These are phyloP conservation scores for Liolophura sinensis DNA, from an alignment of 1,140 invertebrate species.

Conservation along the genomic window DNA sequence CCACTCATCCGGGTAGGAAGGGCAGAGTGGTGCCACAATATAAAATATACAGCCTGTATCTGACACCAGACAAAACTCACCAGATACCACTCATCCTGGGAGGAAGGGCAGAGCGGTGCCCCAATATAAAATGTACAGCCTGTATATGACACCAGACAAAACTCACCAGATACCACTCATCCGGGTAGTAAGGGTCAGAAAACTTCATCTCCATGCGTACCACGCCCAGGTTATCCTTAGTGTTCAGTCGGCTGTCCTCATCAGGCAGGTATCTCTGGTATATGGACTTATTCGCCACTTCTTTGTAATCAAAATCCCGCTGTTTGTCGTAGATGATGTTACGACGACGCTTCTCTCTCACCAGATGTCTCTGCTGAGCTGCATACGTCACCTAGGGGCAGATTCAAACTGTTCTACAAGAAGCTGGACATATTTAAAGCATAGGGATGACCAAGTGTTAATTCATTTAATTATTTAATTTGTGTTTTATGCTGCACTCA, in stretches of 20 bases:
- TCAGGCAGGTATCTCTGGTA: constrained; percentile 19
- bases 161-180: constrained; percentile 61
- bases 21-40: too few species aligned
- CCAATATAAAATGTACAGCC: too few species aligned
- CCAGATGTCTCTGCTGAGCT: constrained; percentile 41
- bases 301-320: constrained; percentile 31
- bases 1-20: constrained; percentile 57
- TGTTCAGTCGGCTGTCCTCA: not conserved
- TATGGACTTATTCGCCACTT: constrained; percentile 33
- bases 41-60: too few species aligned
- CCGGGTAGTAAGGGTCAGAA: constrained; percentile 53
- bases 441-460: too few species aligned
- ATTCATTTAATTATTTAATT: too few species aligned
- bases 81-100: constrained; percentile 59
- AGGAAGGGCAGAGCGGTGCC: constrained; percentile 44
- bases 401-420: not conserved
- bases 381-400: constrained; percentile 38
- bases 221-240: constrained; percentile 4
- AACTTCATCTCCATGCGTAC: constrained; percentile 30
- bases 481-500: not conserved
- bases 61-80: constrained; percentile 38
- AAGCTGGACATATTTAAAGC: too few species aligned
- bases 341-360: constrained; percentile 34
- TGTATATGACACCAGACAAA: not conserved
- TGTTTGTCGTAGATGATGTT: constrained; percentile 49